Evolutionary conservation across 2,797 vertebrate species (phyloP).

Genomic region (Trichosurus vulpecula): DNA sequence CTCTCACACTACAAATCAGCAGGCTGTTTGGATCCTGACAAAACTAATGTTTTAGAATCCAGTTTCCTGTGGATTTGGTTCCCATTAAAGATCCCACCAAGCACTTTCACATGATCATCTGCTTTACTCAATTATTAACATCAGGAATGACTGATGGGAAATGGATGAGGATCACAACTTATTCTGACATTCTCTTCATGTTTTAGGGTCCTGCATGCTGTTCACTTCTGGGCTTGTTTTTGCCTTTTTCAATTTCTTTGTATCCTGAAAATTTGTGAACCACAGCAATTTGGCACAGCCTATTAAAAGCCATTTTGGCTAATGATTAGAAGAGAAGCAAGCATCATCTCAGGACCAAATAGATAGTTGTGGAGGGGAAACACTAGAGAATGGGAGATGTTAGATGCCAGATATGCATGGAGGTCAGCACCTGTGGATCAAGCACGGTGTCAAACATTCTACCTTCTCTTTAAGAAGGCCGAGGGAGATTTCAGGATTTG

Average conservation of each 20-base stretch:
- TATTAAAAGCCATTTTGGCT: neutral
- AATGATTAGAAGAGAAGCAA: neutral
- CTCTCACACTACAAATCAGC: slow-evolving; percentile 16
- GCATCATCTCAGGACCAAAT: neutral
- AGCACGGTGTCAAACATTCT: neutral
- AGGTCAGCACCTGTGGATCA: neutral
- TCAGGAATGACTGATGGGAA: neutral
- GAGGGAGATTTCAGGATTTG: neutral
- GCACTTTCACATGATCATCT: neutral
- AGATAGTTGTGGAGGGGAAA: neutral
- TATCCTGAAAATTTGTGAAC: neutral
- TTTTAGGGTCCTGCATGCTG: neutral
- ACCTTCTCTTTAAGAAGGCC: neutral
- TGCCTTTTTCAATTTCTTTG: neutral
- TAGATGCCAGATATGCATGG: neutral
- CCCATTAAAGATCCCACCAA: neutral
- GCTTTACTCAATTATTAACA: neutral
- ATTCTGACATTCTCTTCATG: neutral
- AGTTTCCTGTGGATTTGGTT: neutral
- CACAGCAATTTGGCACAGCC: neutral
- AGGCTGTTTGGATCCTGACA: neutral
- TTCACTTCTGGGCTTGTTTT: neutral
- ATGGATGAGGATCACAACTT: neutral
- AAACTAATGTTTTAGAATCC: neutral
- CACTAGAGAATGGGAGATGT: neutral